Percentiles rank a stretch among this genome's conserved stretches.
These are phyloP conservation scores for Drosophila fuyamai DNA, from an alignment of 1,140 invertebrate species.

Conservation along the genomic window DNA sequence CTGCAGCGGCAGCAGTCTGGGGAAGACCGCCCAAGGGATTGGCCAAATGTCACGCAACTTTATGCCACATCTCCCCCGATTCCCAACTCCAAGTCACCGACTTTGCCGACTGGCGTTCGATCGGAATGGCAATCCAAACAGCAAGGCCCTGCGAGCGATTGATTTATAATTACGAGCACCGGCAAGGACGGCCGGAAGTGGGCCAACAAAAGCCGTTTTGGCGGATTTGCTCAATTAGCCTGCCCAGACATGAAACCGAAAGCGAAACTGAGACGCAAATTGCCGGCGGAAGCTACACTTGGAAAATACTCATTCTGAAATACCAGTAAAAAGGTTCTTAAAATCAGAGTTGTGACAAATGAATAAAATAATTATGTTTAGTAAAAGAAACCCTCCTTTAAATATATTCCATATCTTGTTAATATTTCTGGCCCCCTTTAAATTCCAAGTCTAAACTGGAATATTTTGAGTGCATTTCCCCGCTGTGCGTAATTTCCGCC, in stretches of 20 bases:
- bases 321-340: background rate
- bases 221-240: constrained; percentile 73
- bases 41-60: constrained; percentile 77
- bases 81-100: background rate
- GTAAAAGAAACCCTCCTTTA: too few species aligned
- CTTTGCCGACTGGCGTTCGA: constrained; percentile 1
- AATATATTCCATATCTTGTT: too few species aligned
- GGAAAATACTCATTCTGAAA: background rate
- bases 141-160: constrained; percentile 47
- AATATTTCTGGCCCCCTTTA: too few species aligned
- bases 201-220: constrained; percentile 48
- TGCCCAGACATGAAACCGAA: constrained; percentile 53
- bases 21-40: constrained; percentile 51
- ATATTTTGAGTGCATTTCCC: background rate
- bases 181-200: constrained; percentile 33
- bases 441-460: background rate
- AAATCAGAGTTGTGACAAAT: too few species aligned
- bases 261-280: constrained; percentile 31
- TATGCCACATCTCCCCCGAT: constrained; percentile 4
- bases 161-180: constrained; percentile 73
- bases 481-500: constrained; percentile 57
- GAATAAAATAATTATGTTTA: too few species aligned
- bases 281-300: constrained; percentile 1
- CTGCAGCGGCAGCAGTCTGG: constrained; percentile 8
- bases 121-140: constrained; percentile 50